Conservation (phyloP, 2,113 vertebrate genomes). For the Zeus faber region DNA sequence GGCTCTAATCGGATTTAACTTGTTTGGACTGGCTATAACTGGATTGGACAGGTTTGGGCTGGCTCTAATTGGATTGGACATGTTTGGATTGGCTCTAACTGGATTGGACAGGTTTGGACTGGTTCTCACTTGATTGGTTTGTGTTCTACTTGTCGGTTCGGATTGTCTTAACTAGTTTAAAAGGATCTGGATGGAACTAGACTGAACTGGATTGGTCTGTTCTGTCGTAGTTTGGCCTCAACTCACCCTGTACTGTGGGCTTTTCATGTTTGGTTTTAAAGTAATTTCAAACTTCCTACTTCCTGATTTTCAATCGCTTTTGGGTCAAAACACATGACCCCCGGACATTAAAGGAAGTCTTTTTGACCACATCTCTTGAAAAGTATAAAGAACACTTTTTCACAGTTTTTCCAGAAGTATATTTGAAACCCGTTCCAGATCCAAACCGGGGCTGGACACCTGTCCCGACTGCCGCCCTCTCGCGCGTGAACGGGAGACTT, state of each 20-base stretch:
- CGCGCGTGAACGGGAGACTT: no score
- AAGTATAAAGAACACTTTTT: no score
- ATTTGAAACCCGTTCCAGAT: no score
- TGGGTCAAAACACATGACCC: no score
- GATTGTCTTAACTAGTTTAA: neutral
- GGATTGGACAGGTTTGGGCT: neutral
- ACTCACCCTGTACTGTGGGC: neutral
- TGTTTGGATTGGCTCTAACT: no score
- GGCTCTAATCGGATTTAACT: neutral
- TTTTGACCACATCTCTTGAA: no score
- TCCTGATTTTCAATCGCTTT: neutral
- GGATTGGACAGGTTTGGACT: slow-evolving; percentile 13
- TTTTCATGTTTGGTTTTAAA: neutral
- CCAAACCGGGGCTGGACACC: no score
- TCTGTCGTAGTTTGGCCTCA: slow-evolving; percentile 1
- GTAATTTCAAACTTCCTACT: neutral
- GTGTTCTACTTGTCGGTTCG: neutral
- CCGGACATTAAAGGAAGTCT: no score
- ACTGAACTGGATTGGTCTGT: neutral
- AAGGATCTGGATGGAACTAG: neutral
- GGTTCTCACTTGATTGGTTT: neutral
- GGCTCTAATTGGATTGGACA: neutral
- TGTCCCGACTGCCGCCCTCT: no score
- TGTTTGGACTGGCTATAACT: neutral
- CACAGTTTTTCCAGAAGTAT: no score